Base-by-base conservation (phyloP, 2,888 invertebrate species). In the Anthophora plumipes region DNA sequence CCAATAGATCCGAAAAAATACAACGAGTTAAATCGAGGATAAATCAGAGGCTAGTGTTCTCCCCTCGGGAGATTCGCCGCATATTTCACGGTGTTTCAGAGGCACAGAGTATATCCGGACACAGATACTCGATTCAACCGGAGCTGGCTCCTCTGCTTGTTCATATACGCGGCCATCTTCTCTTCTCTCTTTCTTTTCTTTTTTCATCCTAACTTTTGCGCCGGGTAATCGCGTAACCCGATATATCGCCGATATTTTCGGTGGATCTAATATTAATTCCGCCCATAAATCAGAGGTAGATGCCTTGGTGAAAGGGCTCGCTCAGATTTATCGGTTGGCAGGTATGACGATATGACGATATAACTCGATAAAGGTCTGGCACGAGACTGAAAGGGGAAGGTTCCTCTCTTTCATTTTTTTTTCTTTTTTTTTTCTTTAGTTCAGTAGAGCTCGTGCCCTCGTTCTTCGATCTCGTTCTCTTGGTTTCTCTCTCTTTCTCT, bases 281-380 rank as follows among this genome's bases (percentile, higher is more conserved):
- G 69, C 77, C 31, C 85, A 86, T 89, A 90, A 90, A 90, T 90
- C 89, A 80, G 78, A 61, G 73, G 31, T 68, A 82, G 78, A 77
- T 83, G 74, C 77, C 77, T 77, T 80, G 83, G 57, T 82, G 83
- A 83, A 86, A 85, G 83, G 85, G 75, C 85, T 83, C 77, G 85
- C 61, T 54, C 81, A 81, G 89, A 90, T 91, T 91, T 91, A 91
- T 91, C 87, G 88, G 86, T 83, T 84, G 87, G 88, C 90, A 90
- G 89, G 87, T 91, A 89, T 84, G 86, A 88, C 89, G 91, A 91
- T 86, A 84, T 73, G 86, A 84, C 86, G 86, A 87, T 83, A 87
- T 92, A 91, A 91, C 90, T 89, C 87, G 90, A 91, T 91, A 90
- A 91, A 90, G 90, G 87, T 82, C 88, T 84, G 84, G 84, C 83